Evolutionary conservation across 2,113 vertebrate genomes (phyloP).

Genomic region (Oxyura jamaicensis): DNA sequence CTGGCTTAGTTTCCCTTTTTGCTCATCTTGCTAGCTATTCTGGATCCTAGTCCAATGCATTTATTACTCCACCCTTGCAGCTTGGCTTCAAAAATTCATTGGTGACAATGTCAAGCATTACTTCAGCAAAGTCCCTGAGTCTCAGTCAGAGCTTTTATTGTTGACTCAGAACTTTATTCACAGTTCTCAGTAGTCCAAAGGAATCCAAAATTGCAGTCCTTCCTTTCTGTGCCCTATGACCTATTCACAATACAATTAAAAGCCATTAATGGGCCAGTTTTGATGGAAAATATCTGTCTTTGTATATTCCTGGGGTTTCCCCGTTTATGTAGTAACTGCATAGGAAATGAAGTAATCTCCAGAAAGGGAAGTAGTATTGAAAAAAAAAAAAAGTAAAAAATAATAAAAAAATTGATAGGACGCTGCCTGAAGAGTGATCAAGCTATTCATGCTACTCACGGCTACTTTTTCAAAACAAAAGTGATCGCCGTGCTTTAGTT

Average conservation of each 20-base stretch:
- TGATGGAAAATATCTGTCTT: slow-evolving; percentile 37
- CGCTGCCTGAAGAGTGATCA: background rate
- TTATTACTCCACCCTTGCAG: background rate
- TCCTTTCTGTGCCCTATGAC: background rate
- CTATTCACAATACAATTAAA: background rate
- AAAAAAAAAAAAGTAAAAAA: background rate
- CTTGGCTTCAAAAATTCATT: background rate
- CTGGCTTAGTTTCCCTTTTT: background rate
- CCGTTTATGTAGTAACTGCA: background rate
- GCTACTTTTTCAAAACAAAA: background rate
- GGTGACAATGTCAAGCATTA: accelerated
- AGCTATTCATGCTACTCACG: background rate
- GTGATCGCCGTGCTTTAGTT: background rate
- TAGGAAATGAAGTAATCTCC: slow-evolving; percentile 38
- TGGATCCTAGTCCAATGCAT: background rate
- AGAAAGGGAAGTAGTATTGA: slow-evolving; percentile 19
- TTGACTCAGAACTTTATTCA: background rate
- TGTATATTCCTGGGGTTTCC: slow-evolving; percentile 19
- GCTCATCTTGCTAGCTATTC: background rate
- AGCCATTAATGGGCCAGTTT: background rate
- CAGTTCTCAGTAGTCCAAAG: background rate
- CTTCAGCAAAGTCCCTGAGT: background rate
- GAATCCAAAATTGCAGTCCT: background rate
- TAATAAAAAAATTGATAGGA: background rate
- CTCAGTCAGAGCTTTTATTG: background rate